phyloP scores from a whole-genome alignment of 2,113 vertebrate genomes.

The Tragelaphus imberbis region DNA sequence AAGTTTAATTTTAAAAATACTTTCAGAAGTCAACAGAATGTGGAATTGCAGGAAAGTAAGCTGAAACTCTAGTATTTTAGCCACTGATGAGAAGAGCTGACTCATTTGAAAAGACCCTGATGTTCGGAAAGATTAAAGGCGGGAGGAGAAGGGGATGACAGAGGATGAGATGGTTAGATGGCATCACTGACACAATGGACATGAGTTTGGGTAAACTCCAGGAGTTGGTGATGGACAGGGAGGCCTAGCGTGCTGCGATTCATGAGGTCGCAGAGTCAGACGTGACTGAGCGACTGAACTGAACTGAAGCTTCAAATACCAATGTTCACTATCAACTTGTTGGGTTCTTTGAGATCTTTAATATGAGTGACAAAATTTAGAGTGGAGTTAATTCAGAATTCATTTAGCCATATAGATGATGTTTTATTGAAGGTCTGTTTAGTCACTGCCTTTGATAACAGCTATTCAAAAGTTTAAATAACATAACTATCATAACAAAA shows the following conservation, averaged over 20 bases:
- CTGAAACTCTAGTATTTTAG: background rate
- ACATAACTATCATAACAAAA: background rate
- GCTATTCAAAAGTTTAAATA: background rate
- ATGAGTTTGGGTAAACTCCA: background rate
- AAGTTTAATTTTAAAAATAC: background rate
- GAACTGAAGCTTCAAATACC: background rate
- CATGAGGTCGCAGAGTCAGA: accelerated
- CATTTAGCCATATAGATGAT: background rate
- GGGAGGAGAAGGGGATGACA: background rate
- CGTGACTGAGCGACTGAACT: background rate
- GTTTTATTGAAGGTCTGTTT: background rate
- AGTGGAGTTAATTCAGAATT: background rate
- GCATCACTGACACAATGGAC: background rate
- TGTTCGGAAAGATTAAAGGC: background rate
- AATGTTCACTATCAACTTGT: background rate
- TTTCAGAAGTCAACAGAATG: background rate
- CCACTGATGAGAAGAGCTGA: accelerated
- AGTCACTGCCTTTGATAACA: background rate
- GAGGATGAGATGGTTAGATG: background rate
- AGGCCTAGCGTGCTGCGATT: accelerated
- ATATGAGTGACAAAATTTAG: background rate
- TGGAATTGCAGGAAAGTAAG: background rate
- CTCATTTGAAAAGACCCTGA: background rate
- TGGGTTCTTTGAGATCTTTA: background rate
- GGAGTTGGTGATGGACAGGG: background rate